Base-by-base conservation (phyloP, 2,113 vertebrate genomes). In the Dromiciops gliroides region DNA sequence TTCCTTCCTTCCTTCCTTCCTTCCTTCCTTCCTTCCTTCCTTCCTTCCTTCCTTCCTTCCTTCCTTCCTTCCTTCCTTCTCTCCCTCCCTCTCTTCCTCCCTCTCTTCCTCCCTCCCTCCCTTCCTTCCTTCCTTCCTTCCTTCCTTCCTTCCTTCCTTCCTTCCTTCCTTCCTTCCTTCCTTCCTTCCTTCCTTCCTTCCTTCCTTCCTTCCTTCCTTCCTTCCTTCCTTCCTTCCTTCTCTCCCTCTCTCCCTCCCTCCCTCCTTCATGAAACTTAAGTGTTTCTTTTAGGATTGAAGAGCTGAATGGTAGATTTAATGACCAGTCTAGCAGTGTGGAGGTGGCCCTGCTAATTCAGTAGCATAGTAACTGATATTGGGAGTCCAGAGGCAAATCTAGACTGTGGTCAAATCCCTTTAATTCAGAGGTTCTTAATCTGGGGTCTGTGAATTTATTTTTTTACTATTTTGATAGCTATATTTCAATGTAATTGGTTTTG, bases 171-270 rank as follows among this genome's bases (percentile, higher is more conserved):
- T 51, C 51, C 47, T 56, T 50, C 67, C 92, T 93, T 89, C 92
- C 60, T 93, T 93, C 75, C 67, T 50, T 75, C 49, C 92, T 93
- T 44, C 67, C 92, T 93, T 93, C 92, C 92, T 89, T 93, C 92
- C 92, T 93, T 93, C 92, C 92, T 93, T 93, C 67, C 92, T 89
- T 48, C 60, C 92, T 93, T 93, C 67, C 67, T 89, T 12, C 67
- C 44, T 93, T 93, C 60, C 67, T 93, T 93, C 60, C 92, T 93
- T 93, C 92, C 67, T 88, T 49, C 92, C 92, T 91, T 91, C 90
- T 10, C 10, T 50, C 90, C 48, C 51, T 25, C 90, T 16, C 14
- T 19, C 51, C 16, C 14, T 19, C 51, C 16, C 14, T 19, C 51
- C 16, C 14, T 19, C 51, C 10, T 60, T 31, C 28, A 10, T 60